phyloP scores from a whole-genome alignment of 2,797 vertebrate genomes.

The Anolis apletophallus region DNA sequence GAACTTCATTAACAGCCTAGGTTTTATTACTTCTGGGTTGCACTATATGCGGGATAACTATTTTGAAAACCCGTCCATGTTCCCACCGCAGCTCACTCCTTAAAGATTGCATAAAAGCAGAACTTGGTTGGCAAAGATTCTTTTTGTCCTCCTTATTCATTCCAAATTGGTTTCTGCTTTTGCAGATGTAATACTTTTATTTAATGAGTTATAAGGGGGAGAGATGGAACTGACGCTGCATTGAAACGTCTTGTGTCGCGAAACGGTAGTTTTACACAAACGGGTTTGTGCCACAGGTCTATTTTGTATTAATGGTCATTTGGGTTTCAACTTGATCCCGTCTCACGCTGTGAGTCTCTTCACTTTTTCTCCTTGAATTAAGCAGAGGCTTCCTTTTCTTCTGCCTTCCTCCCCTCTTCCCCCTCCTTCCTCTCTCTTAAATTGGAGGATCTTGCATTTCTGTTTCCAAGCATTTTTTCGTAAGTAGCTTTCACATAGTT shows the following conservation, averaged over 20 bases:
- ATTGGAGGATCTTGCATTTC: background rate
- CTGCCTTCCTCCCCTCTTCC: slow-evolving; percentile 3
- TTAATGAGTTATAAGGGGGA: background rate
- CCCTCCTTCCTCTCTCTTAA: background rate
- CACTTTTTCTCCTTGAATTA: slow-evolving; percentile 26
- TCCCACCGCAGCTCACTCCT: background rate
- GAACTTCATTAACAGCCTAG: background rate
- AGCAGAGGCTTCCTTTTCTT: background rate
- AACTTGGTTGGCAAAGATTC: background rate
- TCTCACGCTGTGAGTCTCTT: background rate
- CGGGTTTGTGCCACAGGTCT: slow-evolving; percentile 8
- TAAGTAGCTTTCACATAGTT: slow-evolving; percentile 32
- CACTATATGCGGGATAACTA: background rate
- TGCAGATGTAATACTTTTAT: background rate
- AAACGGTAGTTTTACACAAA: background rate
- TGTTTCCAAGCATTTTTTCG: slow-evolving; percentile 41
- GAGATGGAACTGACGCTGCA: background rate
- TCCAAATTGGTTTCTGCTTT: slow-evolving; percentile 29
- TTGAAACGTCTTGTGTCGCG: background rate
- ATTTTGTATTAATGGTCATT: background rate
- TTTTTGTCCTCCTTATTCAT: background rate
- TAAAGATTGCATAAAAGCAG: background rate
- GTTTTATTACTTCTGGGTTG: background rate
- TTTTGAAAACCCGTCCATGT: background rate
- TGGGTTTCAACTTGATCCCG: background rate